phyloP scores from a whole-genome alignment of 2,113 vertebrate species.

The Gymnogyps californianus region DNA sequence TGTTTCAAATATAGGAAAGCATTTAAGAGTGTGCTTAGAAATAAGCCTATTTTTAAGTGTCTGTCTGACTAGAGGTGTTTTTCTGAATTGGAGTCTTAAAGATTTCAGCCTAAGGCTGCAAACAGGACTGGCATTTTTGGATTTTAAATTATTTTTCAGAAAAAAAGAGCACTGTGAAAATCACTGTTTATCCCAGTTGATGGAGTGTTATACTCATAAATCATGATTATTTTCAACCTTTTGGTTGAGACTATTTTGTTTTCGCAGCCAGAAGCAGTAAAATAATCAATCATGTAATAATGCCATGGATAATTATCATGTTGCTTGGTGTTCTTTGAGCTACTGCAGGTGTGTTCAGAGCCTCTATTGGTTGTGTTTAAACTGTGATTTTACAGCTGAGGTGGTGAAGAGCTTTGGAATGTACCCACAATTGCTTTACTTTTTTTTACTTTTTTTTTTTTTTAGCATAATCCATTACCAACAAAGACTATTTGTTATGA shows the following conservation, averaged over 20 bases:
- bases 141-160: not conserved
- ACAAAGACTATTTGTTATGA: not conserved
- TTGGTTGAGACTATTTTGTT: slow-evolving; percentile 43
- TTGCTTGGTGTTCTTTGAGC: slow-evolving; percentile 50
- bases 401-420: slow-evolving; percentile 47
- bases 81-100: not conserved
- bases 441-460: not conserved
- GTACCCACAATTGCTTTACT: not conserved
- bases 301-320: slow-evolving; percentile 53
- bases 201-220: slow-evolving; percentile 55
- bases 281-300: slow-evolving; percentile 65
- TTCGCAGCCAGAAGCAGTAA: slow-evolving; percentile 66
- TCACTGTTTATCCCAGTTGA: slow-evolving; percentile 22
- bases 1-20: not conserved
- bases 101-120: not conserved
- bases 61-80: not conserved
- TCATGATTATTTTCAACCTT: slow-evolving; percentile 49
- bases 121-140: not conserved
- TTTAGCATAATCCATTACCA: not conserved
- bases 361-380: slow-evolving; percentile 11
- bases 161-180: not conserved
- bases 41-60: not conserved
- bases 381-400: slow-evolving; percentile 15
- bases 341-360: slow-evolving; percentile 55
- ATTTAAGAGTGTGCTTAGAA: not conserved